Evolutionary conservation across 2,888 invertebrate species (phyloP), one percentile per base, ranked within the genome.

Genomic region (Stenurella melanura): DNA sequence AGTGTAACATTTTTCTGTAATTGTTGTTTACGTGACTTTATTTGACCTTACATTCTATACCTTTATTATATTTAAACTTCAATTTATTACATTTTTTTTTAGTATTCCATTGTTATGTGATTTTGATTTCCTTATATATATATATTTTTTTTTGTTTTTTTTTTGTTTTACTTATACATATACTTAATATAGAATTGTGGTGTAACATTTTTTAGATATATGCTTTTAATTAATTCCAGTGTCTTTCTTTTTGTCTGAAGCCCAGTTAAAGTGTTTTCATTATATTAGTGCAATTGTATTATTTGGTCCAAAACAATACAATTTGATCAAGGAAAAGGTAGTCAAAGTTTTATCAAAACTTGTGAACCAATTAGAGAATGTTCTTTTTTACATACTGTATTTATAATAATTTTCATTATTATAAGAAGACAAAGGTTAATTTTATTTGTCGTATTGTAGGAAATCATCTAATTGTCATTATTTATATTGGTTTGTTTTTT

Each of bases 121-220:
- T 63, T 61, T 21, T 64, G 42, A 64, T 67, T 54, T 56, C 5
- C 11, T 57, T 58, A 58, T 58, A 12, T 18, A 19, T 21, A 42
- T 69, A 34, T 50, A 50, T 50, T 61, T 61, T n/a, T n/a, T n/a
- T n/a, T n/a, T n/a, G n/a, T n/a, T n/a, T n/a, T n/a, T n/a, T n/a
- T n/a, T 61, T 61, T 61, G 26, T 61, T 61, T 61, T 61, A 30
- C 50, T 50, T 50, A 63, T 64, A 61, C 26, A 9, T 54, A 50
- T 67, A 50, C 21, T 50, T 69, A 58, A 58, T 69, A 69, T 69
- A 56, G 68, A 69, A 58, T n/a, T 38, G 58, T 69, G 58, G 15
- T 56, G 50, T 67, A 67, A 67, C 50, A 21, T 21, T 54, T 67
- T 69, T 34, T 38, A 54, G 21, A 68, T 58, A 64, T 69, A 69